phyloP scores from a whole-genome alignment of 1,140 invertebrate genomes.

The Cephus cinctus region DNA sequence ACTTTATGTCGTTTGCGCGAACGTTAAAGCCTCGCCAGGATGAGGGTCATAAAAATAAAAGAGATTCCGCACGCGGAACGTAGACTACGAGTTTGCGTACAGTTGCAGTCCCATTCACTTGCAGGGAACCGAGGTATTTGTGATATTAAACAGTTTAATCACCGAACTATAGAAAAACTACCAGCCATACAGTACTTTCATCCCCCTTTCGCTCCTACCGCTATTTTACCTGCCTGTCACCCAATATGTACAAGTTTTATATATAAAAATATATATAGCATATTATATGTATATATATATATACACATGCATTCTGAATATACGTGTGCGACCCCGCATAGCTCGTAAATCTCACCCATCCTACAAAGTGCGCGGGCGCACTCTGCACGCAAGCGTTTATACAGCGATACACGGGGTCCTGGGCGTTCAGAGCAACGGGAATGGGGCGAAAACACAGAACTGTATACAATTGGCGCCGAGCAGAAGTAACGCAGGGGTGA shows the following conservation, averaged over 20 bases:
- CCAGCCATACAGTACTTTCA: constrained; percentile 4
- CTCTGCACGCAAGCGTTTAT: constrained; percentile 25
- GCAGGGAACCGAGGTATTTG: no score
- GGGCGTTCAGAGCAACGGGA: constrained; percentile 9
- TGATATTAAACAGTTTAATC: constrained; percentile 44
- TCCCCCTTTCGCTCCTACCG: constrained; percentile 10
- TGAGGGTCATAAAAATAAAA: no score
- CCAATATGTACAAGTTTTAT: no score
- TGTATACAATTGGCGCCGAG: not conserved
- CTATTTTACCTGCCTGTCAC: no score
- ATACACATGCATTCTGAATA: constrained; percentile 1
- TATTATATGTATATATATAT: no score
- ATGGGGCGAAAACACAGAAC: not conserved
- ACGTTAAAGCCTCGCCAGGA: no score
- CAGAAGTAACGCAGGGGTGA: not conserved
- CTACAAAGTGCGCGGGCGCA: constrained; percentile 5
- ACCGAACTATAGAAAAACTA: constrained; percentile 37
- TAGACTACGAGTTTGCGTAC: constrained; percentile 20
- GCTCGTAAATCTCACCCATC: constrained; percentile 37
- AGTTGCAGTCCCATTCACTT: no score
- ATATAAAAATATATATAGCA: no score
- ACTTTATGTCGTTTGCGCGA: no score
- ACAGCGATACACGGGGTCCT: constrained; percentile 33
- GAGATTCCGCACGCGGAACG: no score
- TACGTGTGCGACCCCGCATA: constrained; percentile 27